Conservation (phyloP, 1,140 invertebrate genomes). For the Sycophila sp. region DNA sequence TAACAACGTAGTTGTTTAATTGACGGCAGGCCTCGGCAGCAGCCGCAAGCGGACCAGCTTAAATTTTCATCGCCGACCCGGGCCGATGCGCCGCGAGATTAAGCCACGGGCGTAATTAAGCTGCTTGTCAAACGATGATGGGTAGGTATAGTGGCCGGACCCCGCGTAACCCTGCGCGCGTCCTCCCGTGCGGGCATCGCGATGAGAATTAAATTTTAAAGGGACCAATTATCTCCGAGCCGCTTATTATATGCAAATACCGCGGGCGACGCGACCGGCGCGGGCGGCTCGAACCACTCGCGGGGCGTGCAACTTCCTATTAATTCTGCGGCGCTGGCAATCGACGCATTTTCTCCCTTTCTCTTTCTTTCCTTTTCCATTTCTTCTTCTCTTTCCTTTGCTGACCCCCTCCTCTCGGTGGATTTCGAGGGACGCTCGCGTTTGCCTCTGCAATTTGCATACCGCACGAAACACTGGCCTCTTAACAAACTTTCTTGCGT, state of each 20-base stretch:
- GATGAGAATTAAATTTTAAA: slow-evolving; percentile 35
- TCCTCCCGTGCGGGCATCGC: not conserved
- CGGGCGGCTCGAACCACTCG: not conserved
- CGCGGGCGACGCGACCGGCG: not conserved
- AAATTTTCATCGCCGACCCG: slow-evolving; percentile 20
- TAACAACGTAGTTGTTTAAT: slow-evolving; percentile 26
- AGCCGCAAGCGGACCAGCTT: not conserved
- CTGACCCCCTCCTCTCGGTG: no score
- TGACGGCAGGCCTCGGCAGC: not conserved
- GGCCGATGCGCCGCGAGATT: slow-evolving; percentile 8
- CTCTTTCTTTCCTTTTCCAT: not conserved
- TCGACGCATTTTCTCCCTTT: no score
- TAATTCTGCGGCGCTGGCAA: not conserved
- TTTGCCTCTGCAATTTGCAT: no score
- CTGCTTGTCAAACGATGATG: slow-evolving; percentile 38
- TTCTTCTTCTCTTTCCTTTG: not conserved
- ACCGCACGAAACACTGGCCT: not conserved
- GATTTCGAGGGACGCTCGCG: no score
- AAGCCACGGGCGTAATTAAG: slow-evolving; percentile 28
- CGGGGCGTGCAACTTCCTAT: slow-evolving; percentile 17
- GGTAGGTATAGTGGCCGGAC: slow-evolving; percentile 1
- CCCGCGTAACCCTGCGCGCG: not conserved
- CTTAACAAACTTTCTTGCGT: slow-evolving; percentile 28
- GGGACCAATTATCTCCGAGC: slow-evolving; percentile 28
- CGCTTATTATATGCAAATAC: slow-evolving; percentile 37